These are phyloP conservation scores for Garrulus glandarius DNA, from an alignment of 2,797 vertebrate species.

Conservation along the genomic window DNA sequence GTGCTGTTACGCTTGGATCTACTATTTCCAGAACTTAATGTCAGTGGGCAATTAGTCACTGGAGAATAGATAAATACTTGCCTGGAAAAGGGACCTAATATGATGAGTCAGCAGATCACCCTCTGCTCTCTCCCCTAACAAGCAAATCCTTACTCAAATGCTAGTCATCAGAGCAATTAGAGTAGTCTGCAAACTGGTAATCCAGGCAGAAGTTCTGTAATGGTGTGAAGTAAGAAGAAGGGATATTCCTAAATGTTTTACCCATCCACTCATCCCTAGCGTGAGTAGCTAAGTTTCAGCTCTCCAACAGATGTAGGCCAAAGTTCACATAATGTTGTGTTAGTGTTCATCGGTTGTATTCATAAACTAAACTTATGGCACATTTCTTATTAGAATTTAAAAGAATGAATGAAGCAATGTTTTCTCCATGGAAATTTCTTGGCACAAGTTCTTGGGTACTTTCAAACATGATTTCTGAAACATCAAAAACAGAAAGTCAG, in stretches of 20 bases:
- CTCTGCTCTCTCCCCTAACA: background rate
- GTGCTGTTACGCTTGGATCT: rapidly evolving
- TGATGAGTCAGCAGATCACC: background rate
- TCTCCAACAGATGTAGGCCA: background rate
- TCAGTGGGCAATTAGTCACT: background rate
- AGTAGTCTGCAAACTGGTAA: background rate
- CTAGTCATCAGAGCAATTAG: conserved; percentile 4
- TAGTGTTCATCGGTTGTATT: background rate
- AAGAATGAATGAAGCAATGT: background rate
- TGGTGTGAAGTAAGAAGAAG: background rate
- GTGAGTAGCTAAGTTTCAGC: background rate
- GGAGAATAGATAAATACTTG: background rate
- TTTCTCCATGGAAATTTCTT: background rate
- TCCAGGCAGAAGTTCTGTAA: background rate
- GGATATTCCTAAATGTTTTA: conserved; percentile 27
- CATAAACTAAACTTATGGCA: background rate
- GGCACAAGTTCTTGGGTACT: background rate
- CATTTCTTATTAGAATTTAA: conserved; percentile 4
- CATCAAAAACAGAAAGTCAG: background rate
- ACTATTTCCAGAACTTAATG: background rate
- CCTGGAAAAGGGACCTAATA: background rate
- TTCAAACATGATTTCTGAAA: background rate
- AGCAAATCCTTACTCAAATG: conserved; percentile 21
- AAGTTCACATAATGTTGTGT: background rate
- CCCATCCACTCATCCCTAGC: background rate